These are phyloP conservation scores for Euzophera pinguis DNA, from an alignment of 2,888 invertebrate species.

Conservation along the genomic window DNA sequence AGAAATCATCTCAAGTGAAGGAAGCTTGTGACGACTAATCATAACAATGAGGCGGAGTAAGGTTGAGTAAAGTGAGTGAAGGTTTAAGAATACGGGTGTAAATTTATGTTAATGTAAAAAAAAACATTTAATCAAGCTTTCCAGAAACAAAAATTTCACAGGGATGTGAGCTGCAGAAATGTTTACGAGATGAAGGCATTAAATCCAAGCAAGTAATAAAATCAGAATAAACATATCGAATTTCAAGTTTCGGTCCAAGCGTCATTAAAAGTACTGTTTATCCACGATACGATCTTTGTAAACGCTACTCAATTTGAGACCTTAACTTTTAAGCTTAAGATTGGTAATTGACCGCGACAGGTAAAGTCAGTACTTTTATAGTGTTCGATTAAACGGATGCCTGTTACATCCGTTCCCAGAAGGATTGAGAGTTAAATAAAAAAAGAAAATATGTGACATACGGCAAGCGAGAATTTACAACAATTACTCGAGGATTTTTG, in stretches of 20 bases:
- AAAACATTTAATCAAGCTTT: not conserved
- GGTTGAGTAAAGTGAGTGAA: too few species aligned
- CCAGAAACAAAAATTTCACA: constrained; percentile 1
- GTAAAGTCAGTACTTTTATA: constrained; percentile 16
- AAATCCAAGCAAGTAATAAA: constrained; percentile 24
- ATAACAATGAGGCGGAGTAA: too few species aligned
- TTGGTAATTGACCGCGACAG: constrained; percentile 14
- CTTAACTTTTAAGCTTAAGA: not conserved
- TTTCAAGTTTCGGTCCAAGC: constrained; percentile 19
- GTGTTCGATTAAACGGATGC: constrained; percentile 61
- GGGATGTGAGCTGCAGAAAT: constrained; percentile 6
- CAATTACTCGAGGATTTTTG: not conserved
- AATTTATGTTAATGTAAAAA: constrained; percentile 16
- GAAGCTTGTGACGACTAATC: too few species aligned
- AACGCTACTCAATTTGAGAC: not conserved
- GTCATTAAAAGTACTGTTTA: constrained; percentile 18
- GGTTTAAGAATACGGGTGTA: too few species aligned
- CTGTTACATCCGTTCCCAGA: constrained; percentile 72
- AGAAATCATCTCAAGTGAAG: too few species aligned
- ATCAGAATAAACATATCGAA: constrained; percentile 23
- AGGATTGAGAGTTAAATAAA: constrained; percentile 56
- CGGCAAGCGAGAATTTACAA: not conserved
- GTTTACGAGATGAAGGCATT: constrained; percentile 23
- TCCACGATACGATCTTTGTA: constrained; percentile 16
- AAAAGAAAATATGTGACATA: constrained; percentile 34